phyloP scores from a whole-genome alignment of 1,140 invertebrate genomes.

The Ylistrum balloti region DNA sequence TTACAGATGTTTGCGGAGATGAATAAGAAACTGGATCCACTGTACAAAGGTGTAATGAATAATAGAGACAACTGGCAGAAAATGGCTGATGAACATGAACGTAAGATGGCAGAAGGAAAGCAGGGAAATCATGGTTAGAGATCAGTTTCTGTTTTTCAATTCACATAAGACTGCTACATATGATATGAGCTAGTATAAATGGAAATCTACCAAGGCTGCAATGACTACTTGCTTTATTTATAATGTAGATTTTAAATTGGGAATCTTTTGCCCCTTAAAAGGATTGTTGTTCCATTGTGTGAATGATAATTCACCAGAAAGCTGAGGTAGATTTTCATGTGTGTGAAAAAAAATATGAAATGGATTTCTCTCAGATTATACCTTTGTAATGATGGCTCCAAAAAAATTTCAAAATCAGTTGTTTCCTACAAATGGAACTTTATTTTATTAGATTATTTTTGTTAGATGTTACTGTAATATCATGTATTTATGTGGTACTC shows the following conservation, averaged over 20 bases:
- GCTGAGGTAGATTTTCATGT: not conserved
- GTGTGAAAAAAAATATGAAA: not conserved
- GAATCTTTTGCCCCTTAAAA: no score
- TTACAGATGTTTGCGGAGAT: conserved; percentile 92
- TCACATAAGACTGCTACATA: not conserved
- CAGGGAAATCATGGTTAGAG: conserved; percentile 46
- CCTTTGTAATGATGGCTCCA: not conserved
- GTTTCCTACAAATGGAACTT: not conserved
- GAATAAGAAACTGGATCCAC: conserved; percentile 94
- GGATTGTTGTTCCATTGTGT: not conserved
- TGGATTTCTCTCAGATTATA: conserved; percentile 35
- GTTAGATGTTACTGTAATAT: no score
- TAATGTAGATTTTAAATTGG: not conserved
- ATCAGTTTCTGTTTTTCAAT: not conserved
- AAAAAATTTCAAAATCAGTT: not conserved
- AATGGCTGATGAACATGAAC: conserved; percentile 86
- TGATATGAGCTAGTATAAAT: not conserved
- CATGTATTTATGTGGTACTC: no score
- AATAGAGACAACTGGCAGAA: conserved; percentile 96
- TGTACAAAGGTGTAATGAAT: conserved; percentile 92
- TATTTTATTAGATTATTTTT: not conserved
- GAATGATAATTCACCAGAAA: not conserved
- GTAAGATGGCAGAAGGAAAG: conserved; percentile 50
- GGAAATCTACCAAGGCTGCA: not conserved
- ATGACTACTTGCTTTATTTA: not conserved